Percentiles rank a stretch among this genome's conserved stretches.
Conservation (phyloP, 2,797 vertebrate genomes). For the Microtus agrestis region DNA sequence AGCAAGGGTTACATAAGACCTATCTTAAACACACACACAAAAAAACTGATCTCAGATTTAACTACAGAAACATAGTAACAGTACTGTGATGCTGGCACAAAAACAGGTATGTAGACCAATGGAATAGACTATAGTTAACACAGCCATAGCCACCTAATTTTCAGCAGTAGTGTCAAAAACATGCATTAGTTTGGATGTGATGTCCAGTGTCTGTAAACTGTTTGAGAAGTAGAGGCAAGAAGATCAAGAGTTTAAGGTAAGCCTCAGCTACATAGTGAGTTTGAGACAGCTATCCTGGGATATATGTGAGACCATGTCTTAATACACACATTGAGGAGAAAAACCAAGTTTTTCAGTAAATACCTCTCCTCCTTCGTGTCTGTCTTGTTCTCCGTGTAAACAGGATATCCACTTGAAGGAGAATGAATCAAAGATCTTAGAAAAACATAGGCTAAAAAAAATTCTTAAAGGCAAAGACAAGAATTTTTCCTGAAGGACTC, state of each 20-base stretch:
- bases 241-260: not conserved
- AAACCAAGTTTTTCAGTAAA: not conserved
- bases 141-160: not conserved
- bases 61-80: not conserved
- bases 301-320: not conserved
- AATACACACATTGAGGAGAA: not conserved
- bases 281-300: not conserved
- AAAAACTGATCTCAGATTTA: not conserved
- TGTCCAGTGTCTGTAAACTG: not conserved
- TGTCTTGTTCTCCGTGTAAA: not conserved
- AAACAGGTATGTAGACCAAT: not conserved
- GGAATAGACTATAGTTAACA: not conserved
- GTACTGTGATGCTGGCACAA: not conserved
- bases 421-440: not conserved
- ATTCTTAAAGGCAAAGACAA: not conserved
- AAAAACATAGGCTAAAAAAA: not conserved
- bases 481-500: not conserved
- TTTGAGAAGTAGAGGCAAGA: not conserved
- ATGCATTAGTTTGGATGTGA: not conserved
- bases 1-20: not conserved
- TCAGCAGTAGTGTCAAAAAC: not conserved
- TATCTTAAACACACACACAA: not conserved
- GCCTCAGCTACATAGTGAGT: not conserved
- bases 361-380: no score
- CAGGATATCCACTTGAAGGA: not conserved